These are phyloP conservation scores for Aplodontia rufa DNA, from an alignment of 2,113 vertebrate species.

Conservation along the genomic window DNA sequence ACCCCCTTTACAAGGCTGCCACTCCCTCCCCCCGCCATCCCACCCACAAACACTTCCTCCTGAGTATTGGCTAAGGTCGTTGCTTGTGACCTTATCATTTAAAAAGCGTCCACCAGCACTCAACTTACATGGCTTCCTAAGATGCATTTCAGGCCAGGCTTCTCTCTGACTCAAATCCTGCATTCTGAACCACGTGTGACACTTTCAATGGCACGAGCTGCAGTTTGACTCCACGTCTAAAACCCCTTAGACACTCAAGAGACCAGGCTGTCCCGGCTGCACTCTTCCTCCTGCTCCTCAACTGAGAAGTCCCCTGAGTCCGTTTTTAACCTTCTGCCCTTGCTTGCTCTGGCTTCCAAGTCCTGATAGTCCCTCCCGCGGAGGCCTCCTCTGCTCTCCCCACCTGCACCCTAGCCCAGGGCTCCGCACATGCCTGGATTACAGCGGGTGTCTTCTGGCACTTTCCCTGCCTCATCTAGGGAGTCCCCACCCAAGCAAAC, in stretches of 20 bases:
- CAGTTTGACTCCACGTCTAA: not conserved
- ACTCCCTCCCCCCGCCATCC: too few species aligned
- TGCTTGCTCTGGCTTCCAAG: not conserved
- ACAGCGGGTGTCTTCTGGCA: not conserved
- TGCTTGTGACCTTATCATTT: not conserved
- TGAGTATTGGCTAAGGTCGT: not conserved
- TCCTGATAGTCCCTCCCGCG: not conserved
- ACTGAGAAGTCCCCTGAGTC: too few species aligned
- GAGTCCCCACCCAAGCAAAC: not conserved
- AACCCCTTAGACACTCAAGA: too few species aligned
- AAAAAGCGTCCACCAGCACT: not conserved
- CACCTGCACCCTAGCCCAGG: not conserved
- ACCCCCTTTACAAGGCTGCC: too few species aligned
- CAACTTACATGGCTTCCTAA: not conserved
- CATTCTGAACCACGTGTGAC: not conserved
- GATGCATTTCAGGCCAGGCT: not conserved
- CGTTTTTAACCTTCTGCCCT: not conserved
- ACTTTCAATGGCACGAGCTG: not conserved
- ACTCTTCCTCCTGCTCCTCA: too few species aligned
- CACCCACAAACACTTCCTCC: too few species aligned
- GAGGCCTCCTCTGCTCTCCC: not conserved
- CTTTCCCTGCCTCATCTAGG: not conserved
- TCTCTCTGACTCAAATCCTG: not conserved
- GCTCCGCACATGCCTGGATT: not conserved
- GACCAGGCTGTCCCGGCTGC: too few species aligned